A percentile compares a stretch with the other conserved stretches of the same genome.
Conservation (phyloP, 64 coral and sea anemone genomes). For the Montipora efflorescens region DNA sequence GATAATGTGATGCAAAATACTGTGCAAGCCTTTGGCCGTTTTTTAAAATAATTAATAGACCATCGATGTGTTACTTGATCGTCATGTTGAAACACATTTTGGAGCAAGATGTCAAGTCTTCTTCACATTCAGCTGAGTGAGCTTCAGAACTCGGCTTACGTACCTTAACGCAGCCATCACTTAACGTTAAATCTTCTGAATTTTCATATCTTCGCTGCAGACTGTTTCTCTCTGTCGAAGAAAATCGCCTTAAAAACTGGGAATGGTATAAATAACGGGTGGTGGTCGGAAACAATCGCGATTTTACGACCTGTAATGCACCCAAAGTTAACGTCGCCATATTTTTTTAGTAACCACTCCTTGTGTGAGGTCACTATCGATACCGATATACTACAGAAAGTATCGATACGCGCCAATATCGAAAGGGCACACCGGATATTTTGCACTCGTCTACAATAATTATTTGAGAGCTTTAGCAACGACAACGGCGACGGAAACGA, state of each 20-base stretch:
- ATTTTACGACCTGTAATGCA: no score
- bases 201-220: background rate
- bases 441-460: no score
- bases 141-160: background rate
- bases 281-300: background rate
- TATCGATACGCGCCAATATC: background rate
- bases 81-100: background rate
- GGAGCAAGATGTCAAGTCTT: background rate
- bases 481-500: no score
- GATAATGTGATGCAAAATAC: background rate
- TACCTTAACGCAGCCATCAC: constrained; percentile 78
- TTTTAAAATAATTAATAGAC: background rate
- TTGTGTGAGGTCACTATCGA: background rate
- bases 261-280: background rate
- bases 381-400: background rate
- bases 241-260: background rate
- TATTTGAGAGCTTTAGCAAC: no score
- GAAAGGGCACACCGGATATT: no score
- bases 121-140: background rate
- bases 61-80: background rate
- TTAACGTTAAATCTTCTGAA: constrained; percentile 53
- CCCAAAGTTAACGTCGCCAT: background rate
- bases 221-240: constrained; percentile 12
- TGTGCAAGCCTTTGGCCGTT: background rate
- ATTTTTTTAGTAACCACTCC: constrained; percentile 8